These are phyloP conservation scores for Phyllotreta striolata DNA, from an alignment of 2,888 invertebrate genomes.

Conservation along the genomic window DNA sequence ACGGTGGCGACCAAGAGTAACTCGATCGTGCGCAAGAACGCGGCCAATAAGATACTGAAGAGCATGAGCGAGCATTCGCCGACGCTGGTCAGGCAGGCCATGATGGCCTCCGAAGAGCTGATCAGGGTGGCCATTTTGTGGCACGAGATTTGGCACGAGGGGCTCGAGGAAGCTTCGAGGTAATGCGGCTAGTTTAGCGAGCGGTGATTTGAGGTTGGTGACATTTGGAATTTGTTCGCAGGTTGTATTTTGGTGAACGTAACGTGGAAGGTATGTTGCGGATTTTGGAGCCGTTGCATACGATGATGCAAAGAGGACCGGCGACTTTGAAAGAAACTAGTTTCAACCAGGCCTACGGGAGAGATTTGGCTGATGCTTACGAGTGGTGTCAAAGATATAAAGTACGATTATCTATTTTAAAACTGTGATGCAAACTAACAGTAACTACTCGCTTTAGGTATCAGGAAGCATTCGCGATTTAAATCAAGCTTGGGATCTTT, in stretches of 20 bases:
- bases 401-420: slow-evolving; percentile 53
- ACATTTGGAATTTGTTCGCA: slow-evolving; percentile 37
- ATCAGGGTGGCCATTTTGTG: slow-evolving; percentile 98
- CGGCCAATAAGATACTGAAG: slow-evolving; percentile 93
- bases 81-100: slow-evolving; percentile 91
- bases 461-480: slow-evolving; percentile 89
- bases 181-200: no score
- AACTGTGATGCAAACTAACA: no score
- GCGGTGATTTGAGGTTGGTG: not conserved
- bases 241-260: slow-evolving; percentile 93
- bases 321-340: slow-evolving; percentile 97
- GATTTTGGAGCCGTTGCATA: slow-evolving; percentile 92
- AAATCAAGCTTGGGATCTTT: slow-evolving; percentile 99
- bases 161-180: slow-evolving; percentile 91
- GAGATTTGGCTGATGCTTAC: slow-evolving; percentile 92
- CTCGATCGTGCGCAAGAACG: slow-evolving; percentile 81
- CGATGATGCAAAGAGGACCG: slow-evolving; percentile 92
- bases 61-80: slow-evolving; percentile 96
- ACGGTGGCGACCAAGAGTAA: slow-evolving; percentile 97
- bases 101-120: slow-evolving; percentile 95
- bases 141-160: slow-evolving; percentile 99
- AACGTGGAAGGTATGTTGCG: slow-evolving; percentile 97
- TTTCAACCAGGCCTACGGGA: slow-evolving; percentile 94
- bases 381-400: slow-evolving; percentile 95
- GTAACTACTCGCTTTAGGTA: slow-evolving; percentile 63